Percentiles rank a stretch among this genome's conserved stretches.
These are phyloP conservation scores for Eupithecia vulgata DNA, from an alignment of 2,888 invertebrate species.

Conservation along the genomic window DNA sequence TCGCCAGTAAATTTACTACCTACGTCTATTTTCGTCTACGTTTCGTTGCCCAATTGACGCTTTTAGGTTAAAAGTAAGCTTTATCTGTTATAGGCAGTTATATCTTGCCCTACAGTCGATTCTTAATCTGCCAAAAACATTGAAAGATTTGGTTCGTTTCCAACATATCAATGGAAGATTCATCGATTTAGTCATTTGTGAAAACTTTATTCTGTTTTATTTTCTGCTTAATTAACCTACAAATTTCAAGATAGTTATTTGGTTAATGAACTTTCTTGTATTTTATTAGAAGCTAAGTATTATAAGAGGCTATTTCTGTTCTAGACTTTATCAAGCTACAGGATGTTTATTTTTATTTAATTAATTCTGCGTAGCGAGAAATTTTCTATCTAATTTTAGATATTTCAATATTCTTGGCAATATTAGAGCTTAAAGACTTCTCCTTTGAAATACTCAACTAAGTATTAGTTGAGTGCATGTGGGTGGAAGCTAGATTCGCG, in stretches of 20 bases:
- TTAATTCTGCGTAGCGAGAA: not conserved
- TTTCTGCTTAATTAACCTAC: not conserved
- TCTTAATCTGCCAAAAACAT: not conserved
- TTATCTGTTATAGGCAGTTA: not conserved
- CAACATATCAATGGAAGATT: constrained; percentile 5
- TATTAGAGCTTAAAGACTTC: not conserved
- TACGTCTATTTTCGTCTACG: not conserved
- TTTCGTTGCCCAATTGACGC: constrained; percentile 3
- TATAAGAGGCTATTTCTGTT: not conserved
- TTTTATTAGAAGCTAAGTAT: not conserved
- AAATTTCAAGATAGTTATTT: not conserved
- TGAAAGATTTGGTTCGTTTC: constrained; percentile 5
- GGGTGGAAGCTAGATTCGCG: not conserved
- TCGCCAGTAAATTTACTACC: constrained; percentile 19
- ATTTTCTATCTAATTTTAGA: not conserved
- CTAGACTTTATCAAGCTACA: not conserved
- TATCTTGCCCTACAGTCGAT: not conserved
- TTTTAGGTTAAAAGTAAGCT: not conserved
- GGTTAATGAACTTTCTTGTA: not conserved
- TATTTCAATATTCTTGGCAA: not conserved
- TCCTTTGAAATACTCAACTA: not conserved
- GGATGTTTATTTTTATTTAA: not conserved
- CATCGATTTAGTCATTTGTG: constrained; percentile 2
- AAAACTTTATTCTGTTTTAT: not conserved
- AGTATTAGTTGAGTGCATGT: not conserved